Evolutionary conservation across 2,113 vertebrate species (phyloP).

Genomic region (Zingel zingel): DNA sequence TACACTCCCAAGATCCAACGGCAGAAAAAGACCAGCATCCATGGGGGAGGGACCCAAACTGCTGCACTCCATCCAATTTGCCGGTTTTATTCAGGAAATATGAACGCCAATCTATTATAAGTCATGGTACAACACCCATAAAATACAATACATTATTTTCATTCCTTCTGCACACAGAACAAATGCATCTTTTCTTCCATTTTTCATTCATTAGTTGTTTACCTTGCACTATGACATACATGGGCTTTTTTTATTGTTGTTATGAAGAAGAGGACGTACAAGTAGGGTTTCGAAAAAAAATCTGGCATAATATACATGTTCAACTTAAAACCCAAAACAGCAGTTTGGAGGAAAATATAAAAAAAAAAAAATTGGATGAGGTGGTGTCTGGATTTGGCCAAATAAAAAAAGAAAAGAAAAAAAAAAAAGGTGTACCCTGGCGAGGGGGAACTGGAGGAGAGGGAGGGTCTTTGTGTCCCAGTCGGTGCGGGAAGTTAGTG

Average conservation of each 20-base stretch:
- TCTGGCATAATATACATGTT: constrained; percentile 2
- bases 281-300: constrained; percentile 14
- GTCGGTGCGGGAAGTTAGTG: constrained; percentile 64
- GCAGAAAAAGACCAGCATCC: constrained; percentile 31
- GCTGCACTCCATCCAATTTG: constrained; percentile 28
- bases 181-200: constrained; percentile 18
- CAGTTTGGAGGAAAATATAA: constrained; percentile 22
- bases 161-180: constrained; percentile 46
- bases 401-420: constrained; percentile 31
- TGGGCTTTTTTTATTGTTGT: constrained; percentile 19
- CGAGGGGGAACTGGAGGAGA: constrained; percentile 41
- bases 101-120: constrained; percentile 44
- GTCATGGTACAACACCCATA: constrained; percentile 51
- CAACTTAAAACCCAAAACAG: constrained; percentile 47
- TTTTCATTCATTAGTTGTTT: constrained; percentile 13
- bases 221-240: constrained; percentile 56
- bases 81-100: constrained; percentile 47
- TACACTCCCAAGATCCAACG: constrained; percentile 27
- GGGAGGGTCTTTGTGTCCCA: constrained; percentile 76
- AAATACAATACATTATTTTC: constrained; percentile 57
- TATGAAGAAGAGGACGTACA: constrained; percentile 23
- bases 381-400: constrained; percentile 56
- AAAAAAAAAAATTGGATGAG: constrained; percentile 24
- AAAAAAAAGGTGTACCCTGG: constrained; percentile 46
- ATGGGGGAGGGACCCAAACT: not conserved